Conservation (phyloP, 2,888 invertebrate species). For the Conus canariensis region DNA sequence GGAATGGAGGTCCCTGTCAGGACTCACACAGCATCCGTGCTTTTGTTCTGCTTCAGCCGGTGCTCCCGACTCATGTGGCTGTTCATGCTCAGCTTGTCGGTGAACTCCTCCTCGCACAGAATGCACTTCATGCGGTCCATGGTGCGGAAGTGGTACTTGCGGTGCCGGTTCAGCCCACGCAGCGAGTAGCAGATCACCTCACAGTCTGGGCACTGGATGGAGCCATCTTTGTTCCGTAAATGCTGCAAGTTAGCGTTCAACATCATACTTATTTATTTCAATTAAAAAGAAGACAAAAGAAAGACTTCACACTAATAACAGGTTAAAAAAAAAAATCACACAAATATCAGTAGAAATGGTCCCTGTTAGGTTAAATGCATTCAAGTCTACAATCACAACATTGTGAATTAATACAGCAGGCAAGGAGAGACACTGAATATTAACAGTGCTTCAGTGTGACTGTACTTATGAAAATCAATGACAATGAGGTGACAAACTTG, state of each 20-base stretch:
- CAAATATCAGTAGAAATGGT: too few species aligned
- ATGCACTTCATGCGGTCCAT: constrained; percentile 22
- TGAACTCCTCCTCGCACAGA: constrained; percentile 13
- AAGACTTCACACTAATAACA: background rate
- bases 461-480: too few species aligned
- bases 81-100: constrained; percentile 27
- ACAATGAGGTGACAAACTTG: too few species aligned
- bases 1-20: too few species aligned
- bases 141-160: constrained; percentile 15
- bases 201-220: constrained; percentile 30
- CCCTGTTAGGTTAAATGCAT: too few species aligned
- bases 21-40: background rate
- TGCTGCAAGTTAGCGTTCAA: background rate
- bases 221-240: constrained; percentile 9
- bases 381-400: too few species aligned
- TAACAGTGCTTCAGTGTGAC: too few species aligned
- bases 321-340: too few species aligned
- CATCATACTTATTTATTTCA: too few species aligned
- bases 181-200: constrained; percentile 26
- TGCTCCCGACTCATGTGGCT: constrained; percentile 7
- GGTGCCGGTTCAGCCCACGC: constrained; percentile 23
- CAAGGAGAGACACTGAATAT: too few species aligned
- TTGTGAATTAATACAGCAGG: too few species aligned
- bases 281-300: background rate
- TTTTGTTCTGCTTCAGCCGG: background rate